phyloP scores from a whole-genome alignment of 2,888 invertebrate genomes.

The Dasysyrphus tricinctus region DNA sequence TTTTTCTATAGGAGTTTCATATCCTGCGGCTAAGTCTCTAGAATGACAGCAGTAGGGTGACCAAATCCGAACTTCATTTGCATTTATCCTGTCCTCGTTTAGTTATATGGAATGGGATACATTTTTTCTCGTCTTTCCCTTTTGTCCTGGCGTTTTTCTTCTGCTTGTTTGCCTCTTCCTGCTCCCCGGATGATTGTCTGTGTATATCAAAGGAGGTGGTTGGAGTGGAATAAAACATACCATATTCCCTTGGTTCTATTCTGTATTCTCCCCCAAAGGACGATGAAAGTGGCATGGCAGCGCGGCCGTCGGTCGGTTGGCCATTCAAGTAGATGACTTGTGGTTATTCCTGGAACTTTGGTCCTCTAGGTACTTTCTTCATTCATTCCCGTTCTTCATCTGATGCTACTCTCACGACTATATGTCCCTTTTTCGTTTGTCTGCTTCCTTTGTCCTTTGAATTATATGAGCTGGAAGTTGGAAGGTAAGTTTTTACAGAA shows the following conservation, averaged over 20 bases:
- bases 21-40: conserved; percentile 53
- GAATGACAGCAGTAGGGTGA: conserved; percentile 57
- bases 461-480: conserved; percentile 46
- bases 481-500: conserved; percentile 10
- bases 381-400: conserved; percentile 30
- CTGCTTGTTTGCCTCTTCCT: not conserved
- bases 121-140: not conserved
- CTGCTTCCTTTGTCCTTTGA: conserved; percentile 36
- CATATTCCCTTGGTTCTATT: conserved; percentile 23
- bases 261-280: conserved; percentile 24
- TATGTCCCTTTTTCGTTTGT: conserved; percentile 33
- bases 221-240: conserved; percentile 42
- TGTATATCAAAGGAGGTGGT: conserved; percentile 52
- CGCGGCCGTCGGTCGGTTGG: conserved; percentile 32
- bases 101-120: conserved; percentile 15
- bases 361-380: conserved; percentile 26
- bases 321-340: conserved; percentile 71
- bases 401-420: not conserved
- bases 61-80: conserved; percentile 71
- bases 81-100: conserved; percentile 46
- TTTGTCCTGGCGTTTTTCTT: conserved; percentile 23
- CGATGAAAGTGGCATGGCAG: not conserved
- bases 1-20: conserved; percentile 36
- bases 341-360: conserved; percentile 68
- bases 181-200: conserved; percentile 35